Percentiles rank a stretch among this genome's conserved stretches.
Conservation (phyloP, 2,797 vertebrate species). For the Cossypha polioptera region DNA sequence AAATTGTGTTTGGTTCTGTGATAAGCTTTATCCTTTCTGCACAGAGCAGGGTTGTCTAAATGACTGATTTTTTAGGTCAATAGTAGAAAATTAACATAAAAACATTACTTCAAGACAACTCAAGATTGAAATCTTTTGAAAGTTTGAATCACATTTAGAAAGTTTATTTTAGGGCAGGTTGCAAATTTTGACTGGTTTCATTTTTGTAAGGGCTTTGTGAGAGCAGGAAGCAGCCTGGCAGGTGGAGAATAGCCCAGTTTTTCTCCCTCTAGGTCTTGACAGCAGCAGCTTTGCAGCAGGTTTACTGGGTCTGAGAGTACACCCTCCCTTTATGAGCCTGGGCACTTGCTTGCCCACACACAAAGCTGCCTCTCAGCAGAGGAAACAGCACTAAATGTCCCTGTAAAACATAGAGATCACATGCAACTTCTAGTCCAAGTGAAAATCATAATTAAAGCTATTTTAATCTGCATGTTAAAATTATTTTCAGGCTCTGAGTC, state of each 20-base stretch:
- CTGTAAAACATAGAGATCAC: not conserved
- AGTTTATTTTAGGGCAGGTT: not conserved
- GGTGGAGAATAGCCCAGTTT: not conserved
- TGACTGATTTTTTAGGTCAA: slow-evolving; percentile 36
- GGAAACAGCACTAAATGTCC: not conserved
- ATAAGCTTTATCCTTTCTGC: slow-evolving; percentile 52
- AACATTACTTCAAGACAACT: not conserved
- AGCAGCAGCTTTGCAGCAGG: not conserved
- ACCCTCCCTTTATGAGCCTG: not conserved
- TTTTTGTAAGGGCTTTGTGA: not conserved
- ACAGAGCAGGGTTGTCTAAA: not conserved
- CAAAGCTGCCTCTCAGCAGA: not conserved
- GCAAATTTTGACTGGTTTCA: not conserved
- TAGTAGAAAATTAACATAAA: not conserved
- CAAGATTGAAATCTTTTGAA: not conserved
- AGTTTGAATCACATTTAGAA: not conserved
- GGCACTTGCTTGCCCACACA: not conserved
- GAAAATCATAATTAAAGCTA: not conserved
- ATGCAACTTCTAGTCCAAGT: not conserved
- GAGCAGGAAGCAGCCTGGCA: not conserved
- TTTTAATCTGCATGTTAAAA: not conserved
- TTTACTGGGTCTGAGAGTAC: rapidly evolving
- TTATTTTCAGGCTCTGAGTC: not conserved
- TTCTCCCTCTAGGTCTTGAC: not conserved
- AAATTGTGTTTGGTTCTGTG: not conserved